These are phyloP conservation scores for Diaphora mendica DNA, from an alignment of 2,888 invertebrate species.

Conservation along the genomic window DNA sequence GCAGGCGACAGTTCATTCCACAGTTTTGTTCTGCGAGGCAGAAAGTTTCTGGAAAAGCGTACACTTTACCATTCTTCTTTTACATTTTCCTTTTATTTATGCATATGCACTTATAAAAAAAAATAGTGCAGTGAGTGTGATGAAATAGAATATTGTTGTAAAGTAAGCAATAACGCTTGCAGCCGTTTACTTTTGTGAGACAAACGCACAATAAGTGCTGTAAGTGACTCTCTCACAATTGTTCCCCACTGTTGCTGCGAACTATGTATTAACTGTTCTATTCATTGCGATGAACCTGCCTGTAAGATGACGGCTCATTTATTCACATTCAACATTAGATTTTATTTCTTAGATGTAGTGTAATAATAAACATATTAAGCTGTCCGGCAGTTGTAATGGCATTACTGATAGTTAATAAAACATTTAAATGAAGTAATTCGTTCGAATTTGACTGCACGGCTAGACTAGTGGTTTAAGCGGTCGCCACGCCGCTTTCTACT, in stretches of 20 bases:
- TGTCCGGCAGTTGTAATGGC: neutral
- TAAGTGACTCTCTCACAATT: slow-evolving; percentile 34
- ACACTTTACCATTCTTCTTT: too few species aligned
- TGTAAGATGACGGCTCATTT: neutral
- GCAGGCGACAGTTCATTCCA: too few species aligned
- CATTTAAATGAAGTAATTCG: neutral
- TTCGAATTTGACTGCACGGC: too few species aligned
- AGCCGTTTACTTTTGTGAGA: slow-evolving; percentile 5
- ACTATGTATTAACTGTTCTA: neutral
- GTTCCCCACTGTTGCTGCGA: slow-evolving; percentile 16
- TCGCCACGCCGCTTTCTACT: too few species aligned
- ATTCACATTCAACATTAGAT: neutral
- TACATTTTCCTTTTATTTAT: too few species aligned
- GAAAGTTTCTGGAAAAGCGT: too few species aligned
- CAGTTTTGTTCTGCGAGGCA: too few species aligned
- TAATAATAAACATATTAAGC: neutral
- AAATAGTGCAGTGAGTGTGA: slow-evolving; percentile 1
- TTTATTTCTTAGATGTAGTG: neutral
- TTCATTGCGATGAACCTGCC: neutral
- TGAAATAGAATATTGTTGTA: slow-evolving; percentile 9
- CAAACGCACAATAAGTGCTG: slow-evolving; percentile 2
- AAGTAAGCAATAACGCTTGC: slow-evolving; percentile 11
- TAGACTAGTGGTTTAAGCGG: too few species aligned
- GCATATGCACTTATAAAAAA: neutral
- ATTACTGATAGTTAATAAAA: neutral